phyloP scores from a whole-genome alignment of 2,888 invertebrate species.

The Ashinkailepas kermadecensis region DNA sequence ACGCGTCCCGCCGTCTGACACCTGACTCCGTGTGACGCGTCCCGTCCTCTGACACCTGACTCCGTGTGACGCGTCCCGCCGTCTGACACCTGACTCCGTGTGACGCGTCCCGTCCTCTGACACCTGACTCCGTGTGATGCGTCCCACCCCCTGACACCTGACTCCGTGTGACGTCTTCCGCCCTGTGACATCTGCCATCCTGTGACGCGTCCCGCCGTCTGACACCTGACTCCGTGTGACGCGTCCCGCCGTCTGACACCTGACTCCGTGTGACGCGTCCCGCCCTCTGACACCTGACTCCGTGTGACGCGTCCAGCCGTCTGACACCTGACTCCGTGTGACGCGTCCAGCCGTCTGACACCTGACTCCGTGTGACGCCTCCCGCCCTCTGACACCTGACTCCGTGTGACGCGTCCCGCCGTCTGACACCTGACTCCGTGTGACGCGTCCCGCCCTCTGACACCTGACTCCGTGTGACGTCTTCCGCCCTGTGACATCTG shows the following conservation, averaged over 20 bases:
- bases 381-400: too few relatives aligned
- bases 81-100: too few relatives aligned
- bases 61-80: too few relatives aligned
- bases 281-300: too few relatives aligned
- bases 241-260: too few relatives aligned
- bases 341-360: conserved; percentile 37
- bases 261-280: not conserved
- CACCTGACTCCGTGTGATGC: not conserved
- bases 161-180: not conserved
- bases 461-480: not conserved
- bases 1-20: too few relatives aligned
- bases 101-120: too few relatives aligned
- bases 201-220: not conserved
- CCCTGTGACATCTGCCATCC: not conserved
- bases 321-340: not conserved
- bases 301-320: conserved; percentile 31
- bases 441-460: not conserved
- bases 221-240: too few relatives aligned
- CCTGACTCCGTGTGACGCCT: too few relatives aligned
- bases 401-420: not conserved
- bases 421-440: too few relatives aligned
- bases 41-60: too few relatives aligned
- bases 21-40: too few relatives aligned
- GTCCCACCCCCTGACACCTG: not conserved
- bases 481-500: not conserved